Conservation (phyloP, 2,113 vertebrate genomes). For the Tinamus guttatus region DNA sequence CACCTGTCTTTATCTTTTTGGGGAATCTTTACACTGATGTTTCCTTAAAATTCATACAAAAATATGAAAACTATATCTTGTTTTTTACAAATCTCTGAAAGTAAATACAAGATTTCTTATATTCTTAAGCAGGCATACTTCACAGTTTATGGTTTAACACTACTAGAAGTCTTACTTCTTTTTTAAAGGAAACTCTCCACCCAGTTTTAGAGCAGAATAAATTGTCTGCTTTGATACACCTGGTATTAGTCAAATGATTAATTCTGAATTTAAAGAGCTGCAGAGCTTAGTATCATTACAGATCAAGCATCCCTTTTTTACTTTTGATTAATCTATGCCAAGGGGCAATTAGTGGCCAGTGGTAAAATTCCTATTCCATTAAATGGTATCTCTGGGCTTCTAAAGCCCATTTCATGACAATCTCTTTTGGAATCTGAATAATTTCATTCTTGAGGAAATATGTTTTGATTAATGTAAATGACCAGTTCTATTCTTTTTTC, state of each 20-base stretch:
- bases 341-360: neutral
- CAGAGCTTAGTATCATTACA: slow-evolving; percentile 15
- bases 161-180: neutral
- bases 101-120: neutral
- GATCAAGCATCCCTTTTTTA: slow-evolving; percentile 27
- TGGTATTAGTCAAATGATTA: slow-evolving; percentile 34
- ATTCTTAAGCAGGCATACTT: neutral
- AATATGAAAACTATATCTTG: neutral
- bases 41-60: neutral
- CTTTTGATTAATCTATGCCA: slow-evolving; percentile 25
- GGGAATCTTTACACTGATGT: neutral
- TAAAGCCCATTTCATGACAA: neutral
- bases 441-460: slow-evolving; percentile 1
- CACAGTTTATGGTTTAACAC: neutral
- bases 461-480: neutral
- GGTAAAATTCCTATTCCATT: slow-evolving; percentile 30
- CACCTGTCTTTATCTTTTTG: neutral
- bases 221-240: slow-evolving; percentile 3
- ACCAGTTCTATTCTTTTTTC: neutral
- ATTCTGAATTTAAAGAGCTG: slow-evolving; percentile 46
- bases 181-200: neutral
- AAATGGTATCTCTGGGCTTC: neutral
- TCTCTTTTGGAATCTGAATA: slow-evolving; percentile 9
- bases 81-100: neutral
- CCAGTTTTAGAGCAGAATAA: slow-evolving; percentile 21